phyloP scores from a whole-genome alignment of 1,140 invertebrate genomes.

The Drosophila setifemur region DNA sequence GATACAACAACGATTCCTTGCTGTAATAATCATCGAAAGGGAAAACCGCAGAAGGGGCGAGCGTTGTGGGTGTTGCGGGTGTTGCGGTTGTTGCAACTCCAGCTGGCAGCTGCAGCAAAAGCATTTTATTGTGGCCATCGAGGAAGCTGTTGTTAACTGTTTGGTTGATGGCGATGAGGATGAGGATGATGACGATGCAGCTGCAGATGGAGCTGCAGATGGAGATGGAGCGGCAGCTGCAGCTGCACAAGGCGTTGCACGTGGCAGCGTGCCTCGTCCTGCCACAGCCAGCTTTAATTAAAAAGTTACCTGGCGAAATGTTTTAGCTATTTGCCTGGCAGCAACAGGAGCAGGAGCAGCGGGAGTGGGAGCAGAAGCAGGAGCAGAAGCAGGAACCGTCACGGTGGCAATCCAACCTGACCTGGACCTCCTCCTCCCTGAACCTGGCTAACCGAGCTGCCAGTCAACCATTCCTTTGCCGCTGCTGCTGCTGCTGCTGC shows the following conservation, averaged over 20 bases:
- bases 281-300: conserved; percentile 65
- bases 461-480: conserved; percentile 54
- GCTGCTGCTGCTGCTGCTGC: conserved; percentile 32
- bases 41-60: conserved; percentile 19
- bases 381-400: too few relatives aligned
- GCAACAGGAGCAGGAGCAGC: conserved; percentile 43
- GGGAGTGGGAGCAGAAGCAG: conserved; percentile 40
- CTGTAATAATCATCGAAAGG: too few relatives aligned
- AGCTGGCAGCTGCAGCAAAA: conserved; percentile 13
- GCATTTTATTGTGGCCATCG: conserved; percentile 38
- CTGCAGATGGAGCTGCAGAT: background rate
- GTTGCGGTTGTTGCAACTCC: conserved; percentile 20
- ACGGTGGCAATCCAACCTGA: conserved; percentile 23
- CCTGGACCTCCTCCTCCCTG: background rate
- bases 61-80: background rate
- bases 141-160: conserved; percentile 34
- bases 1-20: too few relatives aligned
- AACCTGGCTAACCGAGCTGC: conserved; percentile 30
- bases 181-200: conserved; percentile 5
- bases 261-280: background rate
- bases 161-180: conserved; percentile 6
- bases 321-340: conserved; percentile 67
- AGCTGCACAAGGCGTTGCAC: conserved; percentile 13
- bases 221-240: conserved; percentile 12
- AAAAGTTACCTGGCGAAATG: conserved; percentile 74